A percentile compares a stretch with the other conserved stretches of the same genome.
Conservation (phyloP, 2,113 vertebrate species). For the Trematocara variabile region DNA sequence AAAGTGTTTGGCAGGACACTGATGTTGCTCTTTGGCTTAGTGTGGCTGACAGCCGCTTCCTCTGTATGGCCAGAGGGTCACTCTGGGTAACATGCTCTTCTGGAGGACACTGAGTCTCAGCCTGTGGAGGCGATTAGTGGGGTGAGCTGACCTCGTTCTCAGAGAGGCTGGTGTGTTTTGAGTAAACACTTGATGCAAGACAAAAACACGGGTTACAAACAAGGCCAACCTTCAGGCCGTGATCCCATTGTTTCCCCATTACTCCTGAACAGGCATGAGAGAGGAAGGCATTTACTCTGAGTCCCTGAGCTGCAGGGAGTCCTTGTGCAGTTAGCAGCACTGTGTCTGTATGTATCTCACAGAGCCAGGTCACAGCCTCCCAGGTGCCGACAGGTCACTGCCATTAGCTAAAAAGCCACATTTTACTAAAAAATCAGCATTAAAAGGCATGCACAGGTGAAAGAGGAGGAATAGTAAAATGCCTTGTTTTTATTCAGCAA, state of each 20-base stretch:
- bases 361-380: not conserved
- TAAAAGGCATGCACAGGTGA: not conserved
- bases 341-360: not conserved
- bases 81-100: conserved; percentile 47
- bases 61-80: conserved; percentile 54
- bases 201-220: conserved; percentile 62
- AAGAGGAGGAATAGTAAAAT: not conserved
- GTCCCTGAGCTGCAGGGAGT: conserved; percentile 45
- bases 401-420: not conserved
- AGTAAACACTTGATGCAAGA: conserved; percentile 67
- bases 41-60: conserved; percentile 57
- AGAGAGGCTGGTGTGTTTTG: conserved; percentile 58
- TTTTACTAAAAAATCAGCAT: not conserved
- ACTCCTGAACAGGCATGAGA: conserved; percentile 47
- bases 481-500: not conserved
- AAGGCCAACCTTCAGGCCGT: conserved; percentile 37
- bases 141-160: conserved; percentile 61
- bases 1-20: conserved; percentile 28
- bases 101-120: conserved; percentile 44
- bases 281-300: conserved; percentile 25
- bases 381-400: not conserved
- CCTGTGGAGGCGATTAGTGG: conserved; percentile 52
- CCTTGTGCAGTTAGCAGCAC: not conserved
- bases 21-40: conserved; percentile 22
- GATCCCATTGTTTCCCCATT: conserved; percentile 61